Conservation (phyloP, 37 sponge, comb jelly and placozoan species). For the Oopsacas minuta region DNA sequence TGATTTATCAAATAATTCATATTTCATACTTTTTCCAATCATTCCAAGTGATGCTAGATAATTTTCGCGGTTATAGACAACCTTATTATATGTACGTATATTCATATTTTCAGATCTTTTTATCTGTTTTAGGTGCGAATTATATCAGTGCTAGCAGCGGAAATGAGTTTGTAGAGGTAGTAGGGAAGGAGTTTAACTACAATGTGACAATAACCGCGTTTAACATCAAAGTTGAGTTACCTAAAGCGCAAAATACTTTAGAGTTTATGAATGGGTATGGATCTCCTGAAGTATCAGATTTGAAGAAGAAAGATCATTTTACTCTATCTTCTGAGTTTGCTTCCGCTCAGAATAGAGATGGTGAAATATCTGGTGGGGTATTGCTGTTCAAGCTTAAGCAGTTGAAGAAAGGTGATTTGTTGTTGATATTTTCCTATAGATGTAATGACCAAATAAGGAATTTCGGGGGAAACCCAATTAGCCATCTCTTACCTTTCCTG, state of each 20-base stretch:
- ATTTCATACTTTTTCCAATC: too few relatives aligned
- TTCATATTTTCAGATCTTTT: too few relatives aligned
- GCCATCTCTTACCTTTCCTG: too few relatives aligned
- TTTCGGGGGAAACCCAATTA: too few relatives aligned
- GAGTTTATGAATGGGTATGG: slow-evolving; percentile 36
- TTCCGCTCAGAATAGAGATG: not conserved
- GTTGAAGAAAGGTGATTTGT: not conserved
- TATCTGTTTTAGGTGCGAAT: not conserved
- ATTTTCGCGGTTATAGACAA: too few relatives aligned
- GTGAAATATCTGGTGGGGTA: not conserved
- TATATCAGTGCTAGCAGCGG: not conserved
- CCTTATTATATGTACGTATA: too few relatives aligned
- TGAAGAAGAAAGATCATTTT: not conserved
- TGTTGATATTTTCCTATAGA: not conserved
- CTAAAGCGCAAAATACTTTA: not conserved
- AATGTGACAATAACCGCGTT: slow-evolving; percentile 41
- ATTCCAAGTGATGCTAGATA: too few relatives aligned
- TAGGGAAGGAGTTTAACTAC: slow-evolving; percentile 38
- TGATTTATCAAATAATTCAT: too few relatives aligned
- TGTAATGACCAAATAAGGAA: too few relatives aligned
- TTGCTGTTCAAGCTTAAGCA: not conserved
- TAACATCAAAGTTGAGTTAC: slow-evolving; percentile 24
- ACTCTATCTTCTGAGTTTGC: not conserved
- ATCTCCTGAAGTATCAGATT: not conserved
- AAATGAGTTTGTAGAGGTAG: not conserved